Base-by-base conservation (phyloP, 2,888 invertebrate genomes). In the Lycocerus yunnanus region DNA sequence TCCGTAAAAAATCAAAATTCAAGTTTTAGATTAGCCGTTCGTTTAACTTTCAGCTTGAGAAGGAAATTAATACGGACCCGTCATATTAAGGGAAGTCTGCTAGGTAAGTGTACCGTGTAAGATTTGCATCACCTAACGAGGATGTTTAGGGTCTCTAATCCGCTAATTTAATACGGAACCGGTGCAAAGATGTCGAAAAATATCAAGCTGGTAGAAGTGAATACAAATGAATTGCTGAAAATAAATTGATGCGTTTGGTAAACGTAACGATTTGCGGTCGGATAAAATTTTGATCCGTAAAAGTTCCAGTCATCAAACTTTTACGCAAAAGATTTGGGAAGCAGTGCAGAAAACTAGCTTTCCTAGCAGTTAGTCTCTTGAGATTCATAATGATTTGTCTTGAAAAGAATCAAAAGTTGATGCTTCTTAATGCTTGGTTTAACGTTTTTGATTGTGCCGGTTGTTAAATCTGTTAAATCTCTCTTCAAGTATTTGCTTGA, bases 321-420 rank as follows among this genome's bases (percentile, higher is more conserved):
- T 58, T 71, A 71, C 68, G 74, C 71, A 74, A 68, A 63, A 66
- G 65, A 27, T 63, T 21, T 16, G 59, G 61, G 70, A 74, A 74
- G 71, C 74, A 71, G 71, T 61, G 74, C 71, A 71, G 71, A 71
- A 75, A 75, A 75, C 75, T 66, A 58, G 67, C 75, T 75, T 73
- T 75, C 69, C 69, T 72, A 72, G 70, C 73, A 70, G 73, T 73
- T 75, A 68, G 69, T 68, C 73, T 43, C 71, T 66, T 11, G 70
- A 66, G 75, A 66, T 68, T 73, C 63, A 69, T 70, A 75, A 75
- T 69, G 75, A 75, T 71, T 70, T 73, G 73, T 69, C 73, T 75
- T 72, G 73, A 68, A 69, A 73, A 68, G 63, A 66, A 61, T 43
- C 66, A 67, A 21, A 20, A 63, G 61, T 69, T 69, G 69, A 73